Conservation (phyloP, 2,113 vertebrate genomes). For the Spermophilus dauricus region DNA sequence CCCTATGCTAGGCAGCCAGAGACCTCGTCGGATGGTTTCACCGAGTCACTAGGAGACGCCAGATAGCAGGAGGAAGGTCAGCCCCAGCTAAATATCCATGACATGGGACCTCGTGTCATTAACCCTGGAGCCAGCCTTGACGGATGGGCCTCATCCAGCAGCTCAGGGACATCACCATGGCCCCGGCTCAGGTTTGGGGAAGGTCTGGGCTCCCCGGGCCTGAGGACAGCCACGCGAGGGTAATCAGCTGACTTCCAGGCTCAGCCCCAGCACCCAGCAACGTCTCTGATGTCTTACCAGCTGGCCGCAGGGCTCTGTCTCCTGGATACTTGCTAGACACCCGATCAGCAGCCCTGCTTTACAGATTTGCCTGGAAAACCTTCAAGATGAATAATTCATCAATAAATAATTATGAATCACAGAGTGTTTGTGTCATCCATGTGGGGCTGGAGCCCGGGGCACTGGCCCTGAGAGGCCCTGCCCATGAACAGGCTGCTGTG, state of each 20-base stretch:
- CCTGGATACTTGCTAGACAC: slow-evolving; percentile 17
- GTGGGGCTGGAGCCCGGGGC: neutral
- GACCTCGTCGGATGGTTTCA: neutral
- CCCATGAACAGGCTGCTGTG: no score
- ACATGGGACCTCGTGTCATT: neutral
- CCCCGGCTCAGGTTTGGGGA: neutral
- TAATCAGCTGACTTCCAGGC: neutral
- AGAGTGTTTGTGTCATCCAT: neutral
- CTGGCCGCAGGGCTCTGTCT: neutral
- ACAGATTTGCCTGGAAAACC: slow-evolving; percentile 3
- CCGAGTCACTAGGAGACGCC: neutral
- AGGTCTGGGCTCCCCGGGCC: neutral
- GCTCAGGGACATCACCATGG: rapidly evolving
- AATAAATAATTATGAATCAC: slow-evolving; percentile 54
- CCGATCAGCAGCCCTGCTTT: neutral
- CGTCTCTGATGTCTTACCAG: neutral
- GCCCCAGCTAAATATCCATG: neutral
- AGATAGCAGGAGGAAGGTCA: neutral
- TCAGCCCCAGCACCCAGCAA: neutral
- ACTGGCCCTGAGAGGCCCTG: neutral
- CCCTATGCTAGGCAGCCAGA: neutral
- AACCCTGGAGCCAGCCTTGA: neutral
- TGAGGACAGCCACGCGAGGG: no score
- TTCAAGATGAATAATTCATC: slow-evolving; percentile 63
- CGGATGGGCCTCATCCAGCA: neutral